Base-by-base conservation (phyloP, 2,113 vertebrate genomes). In the Morone saxatilis region DNA sequence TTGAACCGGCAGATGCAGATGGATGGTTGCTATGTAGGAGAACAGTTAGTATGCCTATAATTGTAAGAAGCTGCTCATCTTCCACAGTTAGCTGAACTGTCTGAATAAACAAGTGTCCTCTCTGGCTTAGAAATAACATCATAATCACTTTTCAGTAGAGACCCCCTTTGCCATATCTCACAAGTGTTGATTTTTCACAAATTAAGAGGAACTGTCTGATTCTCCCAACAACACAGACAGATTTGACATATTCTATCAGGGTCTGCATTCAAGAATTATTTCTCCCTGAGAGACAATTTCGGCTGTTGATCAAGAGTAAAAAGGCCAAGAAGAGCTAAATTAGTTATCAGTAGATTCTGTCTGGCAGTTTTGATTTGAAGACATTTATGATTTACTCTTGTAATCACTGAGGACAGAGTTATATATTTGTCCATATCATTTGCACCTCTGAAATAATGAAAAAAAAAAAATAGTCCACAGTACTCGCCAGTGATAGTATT, bases 1-100 rank as follows among this genome's bases (percentile, higher is more conserved):
- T 75, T 75, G 71, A 71, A 16, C 17, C 4, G 22, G 41, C 22
- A 45, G 57, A 50, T 74, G 65, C 63, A 83, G 81, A 40, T 76
- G 41, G 71, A 56, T 25, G 31, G 77, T 83, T 89, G 72, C 84
- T 74, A 83, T 50, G 83, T 72, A 80, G 76, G 59, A 45, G 14
- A 71, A 25, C 1, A 6, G 72, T 71, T 86, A 61, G 36, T 61
- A 73, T 84, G 85, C 31, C 51, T 25, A 17, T 50, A 78, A 82
- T 78, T 63, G 31, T 65, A 79, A 81, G 48, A 74, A 65, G 54
- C 54, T 54, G 41, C 60, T 76, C 36, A 59, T 65, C 68, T 70
- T 74, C 38, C 6, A 45, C 17, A 22, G 59, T 76, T 62, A 69
- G 10, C 57, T 74, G 53, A 76, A 53, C 60, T 43, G 74, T 63